Evolutionary conservation across 2,113 vertebrate genomes (phyloP), one percentile per base, ranked within the genome.

Genomic region (Prionailurus bengalensis): DNA sequence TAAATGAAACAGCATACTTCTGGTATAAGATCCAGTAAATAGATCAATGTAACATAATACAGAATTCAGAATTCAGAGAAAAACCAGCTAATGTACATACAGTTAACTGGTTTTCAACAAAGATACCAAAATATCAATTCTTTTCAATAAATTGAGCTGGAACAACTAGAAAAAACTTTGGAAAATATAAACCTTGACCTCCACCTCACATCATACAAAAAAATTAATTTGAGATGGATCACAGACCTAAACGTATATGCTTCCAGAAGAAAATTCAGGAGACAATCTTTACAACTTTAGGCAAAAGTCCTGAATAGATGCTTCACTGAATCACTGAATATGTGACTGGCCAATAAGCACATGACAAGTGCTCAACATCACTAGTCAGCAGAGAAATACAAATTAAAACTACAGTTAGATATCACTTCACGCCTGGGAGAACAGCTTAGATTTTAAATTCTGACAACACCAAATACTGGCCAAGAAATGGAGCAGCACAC

Each of bases 201-300:
- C 63, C 71, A 53, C 53, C 21, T 90, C 33, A 71, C n/a, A 45
- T 78, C 42, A 85, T 36, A 76, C 39, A 94, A 19, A 63, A 85
- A 93, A 90, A 53, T 53, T 85, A 76, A 58, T 61, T 89, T 51
- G 78, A 89, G 58, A 61, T 45, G 14, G 23, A 36, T 61, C 31
- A 85, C 78, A 81, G 58, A 70, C 88, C 70, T 58, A 89, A 83
- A 58, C 68, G 48, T 89, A n/a, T 31, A 45, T 11, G 4, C 51
- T 89, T 78, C 13, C 61, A 78, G 48, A 83, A 89, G 71, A 96
- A 94, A 90, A 73, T 65, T 80, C 45, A 33, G 13, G n/a, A 58
- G 55, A 83, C 29, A 68, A 45, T 53, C 53, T 85, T 85, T 80
- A 83, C 63, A 80, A 90, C 39, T 42, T 65, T 70, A 5, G 29